These are phyloP conservation scores for Delphinapterus leucas DNA, from an alignment of 2,113 vertebrate genomes.

Conservation along the genomic window DNA sequence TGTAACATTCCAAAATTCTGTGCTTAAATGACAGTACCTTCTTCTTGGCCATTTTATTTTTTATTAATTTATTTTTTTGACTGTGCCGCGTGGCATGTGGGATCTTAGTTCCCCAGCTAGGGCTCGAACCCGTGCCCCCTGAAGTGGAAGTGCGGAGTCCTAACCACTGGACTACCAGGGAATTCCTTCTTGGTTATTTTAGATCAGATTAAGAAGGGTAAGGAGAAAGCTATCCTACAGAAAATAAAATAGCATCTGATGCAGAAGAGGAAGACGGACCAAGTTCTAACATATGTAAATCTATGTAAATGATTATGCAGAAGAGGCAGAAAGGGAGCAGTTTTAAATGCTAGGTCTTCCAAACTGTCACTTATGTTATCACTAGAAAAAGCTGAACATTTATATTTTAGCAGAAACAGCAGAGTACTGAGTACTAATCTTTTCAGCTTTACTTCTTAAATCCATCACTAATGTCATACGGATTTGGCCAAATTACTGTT, in stretches of 20 bases:
- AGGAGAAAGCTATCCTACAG: background rate
- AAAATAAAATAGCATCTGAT: slow-evolving; percentile 26
- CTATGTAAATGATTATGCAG: slow-evolving; percentile 45
- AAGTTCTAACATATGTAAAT: slow-evolving; percentile 47
- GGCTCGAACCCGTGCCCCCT: too few relatives aligned
- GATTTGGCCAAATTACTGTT: background rate
- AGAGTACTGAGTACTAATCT: background rate
- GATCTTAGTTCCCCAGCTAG: too few relatives aligned
- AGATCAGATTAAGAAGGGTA: background rate
- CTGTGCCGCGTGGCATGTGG: too few relatives aligned
- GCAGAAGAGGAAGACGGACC: slow-evolving; percentile 8
- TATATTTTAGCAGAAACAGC: background rate
- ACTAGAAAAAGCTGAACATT: slow-evolving; percentile 36
- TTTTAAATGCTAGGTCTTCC: slow-evolving; percentile 39
- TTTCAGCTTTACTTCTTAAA: background rate
- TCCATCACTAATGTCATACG: background rate
- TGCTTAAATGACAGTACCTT: background rate
- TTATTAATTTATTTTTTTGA: too few relatives aligned
- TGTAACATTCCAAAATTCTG: background rate
- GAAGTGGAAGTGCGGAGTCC: too few relatives aligned
- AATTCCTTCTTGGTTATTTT: background rate
- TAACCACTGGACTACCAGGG: too few relatives aligned
- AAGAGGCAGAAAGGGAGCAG: slow-evolving; percentile 20
- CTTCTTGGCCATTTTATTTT: background rate
- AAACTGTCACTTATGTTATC: slow-evolving; percentile 31